Evolutionary conservation across 2,888 invertebrate genomes (phyloP).

Genomic region (Spialia ferax): DNA sequence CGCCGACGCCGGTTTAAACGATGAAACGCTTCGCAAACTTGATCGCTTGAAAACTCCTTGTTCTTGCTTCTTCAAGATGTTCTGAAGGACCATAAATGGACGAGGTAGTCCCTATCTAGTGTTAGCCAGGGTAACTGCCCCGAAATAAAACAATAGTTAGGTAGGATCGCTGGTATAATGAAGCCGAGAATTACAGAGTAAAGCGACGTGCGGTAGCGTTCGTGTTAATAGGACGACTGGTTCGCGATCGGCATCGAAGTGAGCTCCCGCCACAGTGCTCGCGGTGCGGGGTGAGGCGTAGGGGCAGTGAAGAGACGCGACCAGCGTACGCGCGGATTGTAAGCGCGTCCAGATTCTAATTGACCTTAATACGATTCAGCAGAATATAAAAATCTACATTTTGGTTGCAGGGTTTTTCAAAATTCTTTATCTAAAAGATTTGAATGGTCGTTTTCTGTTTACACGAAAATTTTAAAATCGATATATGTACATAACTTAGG

Average conservation of each 20-base stretch:
- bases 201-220: slow-evolving; percentile 3
- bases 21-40: background rate
- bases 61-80: background rate
- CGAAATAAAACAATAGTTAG: background rate
- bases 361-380: too few species aligned
- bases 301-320: background rate
- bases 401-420: too few species aligned
- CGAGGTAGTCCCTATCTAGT: background rate
- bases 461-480: too few species aligned
- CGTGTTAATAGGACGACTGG: background rate
- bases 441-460: too few species aligned
- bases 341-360: too few species aligned
- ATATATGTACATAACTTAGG: too few species aligned
- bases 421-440: too few species aligned
- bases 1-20: background rate
- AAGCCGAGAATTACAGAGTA: background rate
- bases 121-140: background rate
- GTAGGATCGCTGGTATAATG: background rate
- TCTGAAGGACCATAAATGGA: slow-evolving; percentile 1
- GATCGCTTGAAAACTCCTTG: background rate
- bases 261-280: background rate
- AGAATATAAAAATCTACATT: too few species aligned
- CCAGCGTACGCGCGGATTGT: background rate
- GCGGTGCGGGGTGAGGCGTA: background rate
- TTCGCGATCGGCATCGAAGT: background rate